phyloP scores from a whole-genome alignment of 2,888 invertebrate species.

The Leucoptera coffeella region DNA sequence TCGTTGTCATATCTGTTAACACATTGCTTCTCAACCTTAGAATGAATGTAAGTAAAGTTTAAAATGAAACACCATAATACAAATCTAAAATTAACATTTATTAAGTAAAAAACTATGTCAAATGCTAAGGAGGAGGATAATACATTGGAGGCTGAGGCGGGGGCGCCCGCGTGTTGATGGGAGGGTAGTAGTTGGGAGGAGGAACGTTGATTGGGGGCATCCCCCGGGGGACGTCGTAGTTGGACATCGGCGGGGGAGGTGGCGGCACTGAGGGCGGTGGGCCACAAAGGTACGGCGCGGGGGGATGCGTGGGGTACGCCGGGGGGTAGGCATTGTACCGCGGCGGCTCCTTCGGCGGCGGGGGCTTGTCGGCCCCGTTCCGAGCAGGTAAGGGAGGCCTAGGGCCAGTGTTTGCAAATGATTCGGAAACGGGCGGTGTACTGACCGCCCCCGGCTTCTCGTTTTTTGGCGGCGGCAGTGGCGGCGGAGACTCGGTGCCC shows the following conservation, averaged over 20 bases:
- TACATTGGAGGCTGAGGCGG: constrained; percentile 13
- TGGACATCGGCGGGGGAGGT: constrained; percentile 25
- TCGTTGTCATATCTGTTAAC: no score
- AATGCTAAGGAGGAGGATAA: neutral
- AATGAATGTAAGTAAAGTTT: no score
- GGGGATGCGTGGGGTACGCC: constrained; percentile 27
- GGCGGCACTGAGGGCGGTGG: constrained; percentile 13
- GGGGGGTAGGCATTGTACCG: constrained; percentile 21
- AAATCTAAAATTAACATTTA: no score
- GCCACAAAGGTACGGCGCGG: constrained; percentile 12
- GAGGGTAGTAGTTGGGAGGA: constrained; percentile 30
- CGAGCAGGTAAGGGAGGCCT: constrained; percentile 29
- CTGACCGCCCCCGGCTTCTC: constrained; percentile 43
- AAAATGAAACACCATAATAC: no score
- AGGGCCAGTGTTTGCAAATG: constrained; percentile 28
- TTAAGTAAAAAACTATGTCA: no score
- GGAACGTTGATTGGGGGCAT: constrained; percentile 29
- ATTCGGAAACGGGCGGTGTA: constrained; percentile 45
- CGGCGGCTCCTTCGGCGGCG: constrained; percentile 23
- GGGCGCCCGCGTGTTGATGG: constrained; percentile 15
- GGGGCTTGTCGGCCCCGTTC: constrained; percentile 30
- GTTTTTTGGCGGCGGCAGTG: constrained; percentile 48
- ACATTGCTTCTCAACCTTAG: no score
- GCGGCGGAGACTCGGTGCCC: constrained; percentile 64
- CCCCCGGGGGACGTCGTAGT: constrained; percentile 35